Conservation (phyloP, 2,888 invertebrate genomes). For the Gymnocheta viridis region DNA sequence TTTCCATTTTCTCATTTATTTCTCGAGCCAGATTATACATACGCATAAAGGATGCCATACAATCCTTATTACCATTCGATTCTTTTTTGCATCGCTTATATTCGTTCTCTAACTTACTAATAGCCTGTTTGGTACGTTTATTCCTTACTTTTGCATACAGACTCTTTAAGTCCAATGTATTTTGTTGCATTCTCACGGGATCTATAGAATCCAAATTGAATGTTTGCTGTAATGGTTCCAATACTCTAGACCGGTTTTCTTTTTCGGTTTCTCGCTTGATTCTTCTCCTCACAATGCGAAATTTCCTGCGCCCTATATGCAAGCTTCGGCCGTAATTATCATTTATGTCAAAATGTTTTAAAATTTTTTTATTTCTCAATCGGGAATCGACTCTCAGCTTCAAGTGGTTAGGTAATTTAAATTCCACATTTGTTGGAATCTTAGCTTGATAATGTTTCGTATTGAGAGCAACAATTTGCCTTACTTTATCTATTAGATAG, state of each 20-base stretch:
- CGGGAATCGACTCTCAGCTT: conserved; percentile 2
- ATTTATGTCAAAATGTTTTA: conserved; percentile 20
- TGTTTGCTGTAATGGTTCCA: background rate
- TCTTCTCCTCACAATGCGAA: conserved; percentile 34
- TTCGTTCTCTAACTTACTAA: conserved; percentile 76
- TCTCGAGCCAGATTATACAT: conserved; percentile 79
- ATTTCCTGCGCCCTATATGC: conserved; percentile 49
- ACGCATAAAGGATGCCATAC: conserved; percentile 77
- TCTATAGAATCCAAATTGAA: conserved; percentile 72
- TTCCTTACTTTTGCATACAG: conserved; percentile 76
- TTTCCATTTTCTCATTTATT: conserved; percentile 78
- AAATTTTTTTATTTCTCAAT: conserved; percentile 42
- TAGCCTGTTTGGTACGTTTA: conserved; percentile 75
- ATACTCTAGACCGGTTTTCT: background rate
- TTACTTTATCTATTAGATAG: conserved; percentile 72
- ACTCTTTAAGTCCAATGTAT: conserved; percentile 72
- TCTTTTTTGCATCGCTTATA: conserved; percentile 78
- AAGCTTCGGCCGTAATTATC: conserved; percentile 62
- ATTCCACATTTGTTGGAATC: conserved; percentile 67
- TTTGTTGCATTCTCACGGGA: conserved; percentile 73
- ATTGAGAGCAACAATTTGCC: conserved; percentile 73
- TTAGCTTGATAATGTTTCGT: conserved; percentile 65
- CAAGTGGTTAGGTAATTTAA: conserved; percentile 59
- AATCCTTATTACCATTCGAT: conserved; percentile 73
- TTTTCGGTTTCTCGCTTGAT: conserved; percentile 28